phyloP scores from a whole-genome alignment of 2,888 invertebrate genomes.

The Chrysina gloriosa region DNA sequence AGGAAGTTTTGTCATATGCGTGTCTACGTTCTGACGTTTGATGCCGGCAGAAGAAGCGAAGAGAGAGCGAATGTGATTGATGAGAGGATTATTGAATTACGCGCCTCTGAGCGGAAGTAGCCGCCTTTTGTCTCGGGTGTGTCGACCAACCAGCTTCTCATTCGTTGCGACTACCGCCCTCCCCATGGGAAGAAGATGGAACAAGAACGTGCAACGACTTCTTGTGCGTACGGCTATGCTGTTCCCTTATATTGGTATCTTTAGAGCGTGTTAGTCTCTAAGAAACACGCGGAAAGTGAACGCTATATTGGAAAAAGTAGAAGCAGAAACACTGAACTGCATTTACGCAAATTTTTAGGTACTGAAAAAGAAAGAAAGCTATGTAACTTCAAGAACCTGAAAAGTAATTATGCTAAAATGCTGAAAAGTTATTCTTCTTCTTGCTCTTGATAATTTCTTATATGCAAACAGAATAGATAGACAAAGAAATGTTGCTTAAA shows the following conservation, averaged over 20 bases:
- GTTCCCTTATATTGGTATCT: not conserved
- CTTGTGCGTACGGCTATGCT: conserved; percentile 37
- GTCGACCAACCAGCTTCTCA: conserved; percentile 53
- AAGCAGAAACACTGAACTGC: too few species aligned
- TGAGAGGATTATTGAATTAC: conserved; percentile 58
- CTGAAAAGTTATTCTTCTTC: too few species aligned
- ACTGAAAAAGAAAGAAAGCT: too few species aligned
- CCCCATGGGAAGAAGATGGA: conserved; percentile 43
- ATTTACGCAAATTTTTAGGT: too few species aligned
- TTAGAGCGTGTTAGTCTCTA: not conserved
- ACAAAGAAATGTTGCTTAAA: too few species aligned
- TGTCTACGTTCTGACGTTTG: conserved; percentile 36
- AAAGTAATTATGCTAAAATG: too few species aligned
- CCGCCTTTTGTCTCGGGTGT: conserved; percentile 57
- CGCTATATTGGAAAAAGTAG: too few species aligned
- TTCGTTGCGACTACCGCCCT: conserved; percentile 51
- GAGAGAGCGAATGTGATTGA: conserved; percentile 53
- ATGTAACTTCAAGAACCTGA: too few species aligned
- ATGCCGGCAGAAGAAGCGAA: conserved; percentile 31
- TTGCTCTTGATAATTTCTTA: too few species aligned
- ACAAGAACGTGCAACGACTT: conserved; percentile 53
- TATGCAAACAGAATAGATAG: too few species aligned
- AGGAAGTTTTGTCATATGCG: conserved; percentile 44
- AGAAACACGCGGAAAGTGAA: too few species aligned
- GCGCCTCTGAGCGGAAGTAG: conserved; percentile 54